A percentile compares a stretch with the other conserved stretches of the same genome.
phyloP scores from a whole-genome alignment of 2,888 invertebrate genomes.

The Acrobasis suavella region DNA sequence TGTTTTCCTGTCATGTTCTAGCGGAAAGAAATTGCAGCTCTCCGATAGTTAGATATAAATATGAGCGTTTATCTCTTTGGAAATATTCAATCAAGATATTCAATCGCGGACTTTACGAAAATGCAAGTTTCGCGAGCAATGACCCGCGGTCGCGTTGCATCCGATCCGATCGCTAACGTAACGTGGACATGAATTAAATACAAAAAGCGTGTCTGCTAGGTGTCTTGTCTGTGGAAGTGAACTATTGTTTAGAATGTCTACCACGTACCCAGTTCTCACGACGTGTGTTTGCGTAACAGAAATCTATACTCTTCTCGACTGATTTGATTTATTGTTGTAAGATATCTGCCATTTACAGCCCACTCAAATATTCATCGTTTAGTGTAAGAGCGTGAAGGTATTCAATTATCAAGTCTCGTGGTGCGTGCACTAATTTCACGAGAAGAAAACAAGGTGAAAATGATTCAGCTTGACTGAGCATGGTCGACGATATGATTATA shows the following conservation, averaged over 20 bases:
- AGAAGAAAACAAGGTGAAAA: constrained; percentile 76
- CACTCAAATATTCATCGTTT: constrained; percentile 60
- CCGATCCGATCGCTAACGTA: constrained; percentile 4
- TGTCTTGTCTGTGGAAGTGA: constrained; percentile 36
- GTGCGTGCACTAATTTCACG: constrained; percentile 73
- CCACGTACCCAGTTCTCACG: constrained; percentile 77
- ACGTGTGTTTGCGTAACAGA: constrained; percentile 43
- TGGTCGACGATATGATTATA: constrained; percentile 32
- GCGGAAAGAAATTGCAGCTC: neutral
- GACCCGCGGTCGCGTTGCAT: constrained; percentile 22
- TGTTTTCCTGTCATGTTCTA: constrained; percentile 4
- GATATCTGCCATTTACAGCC: constrained; percentile 39
- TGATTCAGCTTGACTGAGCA: constrained; percentile 64
- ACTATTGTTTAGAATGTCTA: constrained; percentile 64
- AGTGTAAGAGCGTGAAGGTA: constrained; percentile 71
- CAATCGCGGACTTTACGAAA: constrained; percentile 10
- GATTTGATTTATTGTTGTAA: constrained; percentile 11
- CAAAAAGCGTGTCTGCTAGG: constrained; percentile 31
- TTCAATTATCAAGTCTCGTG: constrained; percentile 60
- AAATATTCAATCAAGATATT: neutral
- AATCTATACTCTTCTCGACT: constrained; percentile 32
- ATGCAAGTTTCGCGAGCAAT: constrained; percentile 18
- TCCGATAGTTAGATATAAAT: constrained; percentile 2
- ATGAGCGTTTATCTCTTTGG: neutral
- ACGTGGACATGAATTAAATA: constrained; percentile 14